A percentile compares a stretch with the other conserved stretches of the same genome.
Evolutionary conservation across 1,140 invertebrate genomes (phyloP).

Genomic region (Venustaconcha ellipsiformis): DNA sequence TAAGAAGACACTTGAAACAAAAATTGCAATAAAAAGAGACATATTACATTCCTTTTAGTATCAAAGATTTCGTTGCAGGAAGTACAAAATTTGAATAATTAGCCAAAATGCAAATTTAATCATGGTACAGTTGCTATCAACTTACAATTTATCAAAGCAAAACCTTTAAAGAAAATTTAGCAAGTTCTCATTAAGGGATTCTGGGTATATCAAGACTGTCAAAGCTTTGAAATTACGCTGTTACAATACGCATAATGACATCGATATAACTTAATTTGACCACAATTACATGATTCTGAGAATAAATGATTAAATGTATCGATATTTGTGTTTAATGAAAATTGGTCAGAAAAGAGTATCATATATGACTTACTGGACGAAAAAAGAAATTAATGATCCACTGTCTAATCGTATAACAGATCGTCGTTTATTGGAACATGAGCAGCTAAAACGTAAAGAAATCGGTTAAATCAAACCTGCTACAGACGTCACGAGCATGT

Average conservation of each 20-base stretch:
- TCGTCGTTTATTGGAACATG: constrained; percentile 1
- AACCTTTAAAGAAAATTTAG: constrained; percentile 16
- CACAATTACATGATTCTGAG: neutral
- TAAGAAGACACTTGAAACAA: constrained; percentile 19
- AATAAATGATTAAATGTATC: constrained; percentile 16
- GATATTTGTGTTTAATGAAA: constrained; percentile 18
- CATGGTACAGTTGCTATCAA: constrained; percentile 8
- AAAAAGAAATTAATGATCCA: neutral
- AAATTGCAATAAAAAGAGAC: constrained; percentile 13
- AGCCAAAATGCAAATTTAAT: constrained; percentile 8
- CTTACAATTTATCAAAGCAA: constrained; percentile 1
- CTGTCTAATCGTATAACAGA: neutral
- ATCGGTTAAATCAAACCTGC: constrained; percentile 9
- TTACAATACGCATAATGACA: neutral
- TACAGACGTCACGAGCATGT: neutral
- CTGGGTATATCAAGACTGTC: neutral
- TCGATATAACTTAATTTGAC: constrained; percentile 4
- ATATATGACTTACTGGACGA: constrained; percentile 13
- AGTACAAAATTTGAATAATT: neutral
- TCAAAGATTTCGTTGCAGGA: constrained; percentile 6
- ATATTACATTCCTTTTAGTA: constrained; percentile 12
- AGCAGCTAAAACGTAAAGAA: constrained; percentile 1
- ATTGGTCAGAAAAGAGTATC: constrained; percentile 16
- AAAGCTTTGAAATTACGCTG: neutral
- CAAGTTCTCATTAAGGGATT: neutral